A percentile compares a stretch with the other conserved stretches of the same genome.
Evolutionary conservation across 1,140 invertebrate genomes (phyloP).

Genomic region (Anadara kagoshimensis): DNA sequence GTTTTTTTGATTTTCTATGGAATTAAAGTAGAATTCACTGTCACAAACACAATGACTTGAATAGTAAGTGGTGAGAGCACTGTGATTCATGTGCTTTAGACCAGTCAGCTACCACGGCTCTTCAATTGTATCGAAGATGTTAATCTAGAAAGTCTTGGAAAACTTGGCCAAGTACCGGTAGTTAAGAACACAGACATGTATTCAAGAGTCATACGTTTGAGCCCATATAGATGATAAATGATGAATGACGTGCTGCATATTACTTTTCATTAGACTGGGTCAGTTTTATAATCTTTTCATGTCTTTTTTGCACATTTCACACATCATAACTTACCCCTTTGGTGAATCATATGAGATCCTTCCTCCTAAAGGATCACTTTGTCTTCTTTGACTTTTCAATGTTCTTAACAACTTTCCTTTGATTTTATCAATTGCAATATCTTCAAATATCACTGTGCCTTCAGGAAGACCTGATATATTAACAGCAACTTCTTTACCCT

Average conservation of each 20-base stretch:
- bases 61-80: too few relatives aligned
- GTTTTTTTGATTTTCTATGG: too few relatives aligned
- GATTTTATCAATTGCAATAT: slow-evolving; percentile 80
- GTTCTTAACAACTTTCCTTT: slow-evolving; percentile 68
- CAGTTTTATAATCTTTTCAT: slow-evolving; percentile 62
- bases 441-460: slow-evolving; percentile 97
- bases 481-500: slow-evolving; percentile 97
- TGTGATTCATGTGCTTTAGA: too few relatives aligned
- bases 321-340: slow-evolving; percentile 55
- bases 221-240: too few relatives aligned
- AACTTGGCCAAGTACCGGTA: slow-evolving; percentile 86
- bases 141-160: too few relatives aligned
- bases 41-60: too few relatives aligned
- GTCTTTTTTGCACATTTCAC: not conserved
- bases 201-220: slow-evolving; percentile 76
- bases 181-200: too few relatives aligned
- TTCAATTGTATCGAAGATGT: too few relatives aligned
- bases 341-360: slow-evolving; percentile 68
- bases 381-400: slow-evolving; percentile 61
- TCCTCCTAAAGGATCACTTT: slow-evolving; percentile 72
- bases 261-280: too few relatives aligned
- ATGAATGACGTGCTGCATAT: slow-evolving; percentile 62
- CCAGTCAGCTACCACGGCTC: too few relatives aligned
- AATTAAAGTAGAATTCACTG: too few relatives aligned
- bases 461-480: slow-evolving; percentile 91